Percentiles rank a stretch among this genome's conserved stretches.
Conservation (phyloP, 64 coral and sea anemone genomes). For the Catalaphyllia jardinei region DNA sequence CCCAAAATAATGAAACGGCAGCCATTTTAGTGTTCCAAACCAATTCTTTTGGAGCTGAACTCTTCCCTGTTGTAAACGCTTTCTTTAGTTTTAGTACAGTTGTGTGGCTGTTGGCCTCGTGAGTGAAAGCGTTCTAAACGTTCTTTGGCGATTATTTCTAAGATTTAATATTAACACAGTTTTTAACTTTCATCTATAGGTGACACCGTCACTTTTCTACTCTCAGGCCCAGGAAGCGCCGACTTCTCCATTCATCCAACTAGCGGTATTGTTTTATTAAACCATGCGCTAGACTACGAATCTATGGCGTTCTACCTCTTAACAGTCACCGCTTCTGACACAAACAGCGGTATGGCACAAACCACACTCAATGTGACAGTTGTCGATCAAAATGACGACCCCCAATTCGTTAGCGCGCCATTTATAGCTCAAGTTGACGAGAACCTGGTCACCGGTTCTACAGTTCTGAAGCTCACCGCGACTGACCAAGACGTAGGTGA, state of each 20-base stretch:
- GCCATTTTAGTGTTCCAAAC: too few relatives aligned
- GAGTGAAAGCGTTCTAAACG: too few relatives aligned
- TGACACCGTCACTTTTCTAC: slow-evolving; percentile 18
- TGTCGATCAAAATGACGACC: slow-evolving; percentile 38
- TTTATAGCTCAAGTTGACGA: slow-evolving; percentile 23
- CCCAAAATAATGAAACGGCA: too few relatives aligned
- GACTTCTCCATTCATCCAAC: slow-evolving; percentile 36
- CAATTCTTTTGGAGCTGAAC: too few relatives aligned
- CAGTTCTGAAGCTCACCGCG: slow-evolving; percentile 14
- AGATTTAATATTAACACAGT: not conserved
- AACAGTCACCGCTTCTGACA: slow-evolving; percentile 30
- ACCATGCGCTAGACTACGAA: slow-evolving; percentile 18
- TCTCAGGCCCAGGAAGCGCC: slow-evolving; percentile 35
- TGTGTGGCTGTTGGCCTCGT: too few relatives aligned
- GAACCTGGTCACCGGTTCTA: slow-evolving; percentile 20
- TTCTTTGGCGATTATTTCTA: not conserved
- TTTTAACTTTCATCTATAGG: not conserved
- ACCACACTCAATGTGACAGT: slow-evolving; percentile 35
- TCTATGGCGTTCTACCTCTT: slow-evolving; percentile 4
- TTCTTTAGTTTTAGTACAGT: too few relatives aligned
- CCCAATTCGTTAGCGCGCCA: slow-evolving; percentile 8
- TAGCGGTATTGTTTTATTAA: slow-evolving; percentile 35
- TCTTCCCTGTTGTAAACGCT: too few relatives aligned
- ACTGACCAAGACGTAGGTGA: slow-evolving; percentile 34
- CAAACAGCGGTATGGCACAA: not conserved